Conservation (phyloP, 1,140 invertebrate genomes). For the Lethrus apterus region DNA sequence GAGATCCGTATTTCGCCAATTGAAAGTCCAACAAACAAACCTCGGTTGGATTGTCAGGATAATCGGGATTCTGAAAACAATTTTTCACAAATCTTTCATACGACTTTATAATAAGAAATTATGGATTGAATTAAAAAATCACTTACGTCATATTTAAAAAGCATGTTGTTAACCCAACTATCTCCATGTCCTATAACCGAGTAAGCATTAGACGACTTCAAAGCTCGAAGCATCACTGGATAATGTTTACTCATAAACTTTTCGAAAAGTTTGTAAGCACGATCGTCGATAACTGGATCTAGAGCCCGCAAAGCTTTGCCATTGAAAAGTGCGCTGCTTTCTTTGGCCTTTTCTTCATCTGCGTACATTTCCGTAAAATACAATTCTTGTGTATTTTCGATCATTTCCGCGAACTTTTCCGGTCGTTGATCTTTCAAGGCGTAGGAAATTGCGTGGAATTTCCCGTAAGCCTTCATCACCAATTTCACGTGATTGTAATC, state of each 20-base stretch:
- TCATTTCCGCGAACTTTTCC: conserved; percentile 10
- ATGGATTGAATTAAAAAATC: neutral
- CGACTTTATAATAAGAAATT: neutral
- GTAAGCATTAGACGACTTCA: conserved; percentile 6
- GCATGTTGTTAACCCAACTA: conserved; percentile 49
- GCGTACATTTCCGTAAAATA: neutral
- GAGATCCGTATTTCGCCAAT: conserved; percentile 4
- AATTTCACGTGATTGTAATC: conserved; percentile 14
- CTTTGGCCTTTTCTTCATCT: neutral
- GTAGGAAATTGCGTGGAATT: conserved; percentile 21
- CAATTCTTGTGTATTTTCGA: neutral
- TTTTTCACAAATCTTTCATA: neutral
- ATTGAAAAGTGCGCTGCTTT: neutral
- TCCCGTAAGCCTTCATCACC: conserved; percentile 18
- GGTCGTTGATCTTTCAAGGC: conserved; percentile 18
- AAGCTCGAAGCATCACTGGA: neutral
- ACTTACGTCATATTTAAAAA: conserved; percentile 42
- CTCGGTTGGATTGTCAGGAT: conserved; percentile 6
- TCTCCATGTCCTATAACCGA: conserved; percentile 52
- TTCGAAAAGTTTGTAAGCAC: conserved; percentile 7
- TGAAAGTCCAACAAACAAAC: conserved; percentile 12
- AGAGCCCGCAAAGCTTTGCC: neutral
- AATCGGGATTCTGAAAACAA: conserved; percentile 3
- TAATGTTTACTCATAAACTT: neutral
- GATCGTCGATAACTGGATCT: neutral